Conservation (phyloP, 2,888 invertebrate species). For the Lycia hirtaria region DNA sequence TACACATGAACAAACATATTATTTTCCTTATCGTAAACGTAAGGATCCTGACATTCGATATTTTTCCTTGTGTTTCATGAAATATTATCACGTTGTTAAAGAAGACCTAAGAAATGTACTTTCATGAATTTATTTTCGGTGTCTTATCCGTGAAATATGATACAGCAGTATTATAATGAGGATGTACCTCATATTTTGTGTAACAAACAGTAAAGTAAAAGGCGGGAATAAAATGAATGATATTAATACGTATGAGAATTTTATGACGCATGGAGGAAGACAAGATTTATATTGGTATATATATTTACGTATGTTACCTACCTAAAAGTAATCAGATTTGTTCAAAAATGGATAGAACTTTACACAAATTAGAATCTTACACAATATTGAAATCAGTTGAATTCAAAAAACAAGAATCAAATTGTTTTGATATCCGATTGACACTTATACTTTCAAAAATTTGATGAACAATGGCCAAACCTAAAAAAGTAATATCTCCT, state of each 20-base stretch:
- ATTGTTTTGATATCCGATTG: too few species aligned
- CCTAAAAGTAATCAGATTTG: too few species aligned
- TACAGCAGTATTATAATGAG: constrained; percentile 56
- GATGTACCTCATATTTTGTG: constrained; percentile 34
- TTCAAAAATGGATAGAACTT: too few species aligned
- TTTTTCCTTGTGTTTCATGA: constrained; percentile 61
- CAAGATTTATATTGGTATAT: neutral
- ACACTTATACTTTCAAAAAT: too few species aligned
- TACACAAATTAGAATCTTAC: too few species aligned
- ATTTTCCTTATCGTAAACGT: constrained; percentile 38
- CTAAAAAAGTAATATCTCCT: too few species aligned
- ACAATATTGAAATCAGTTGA: too few species aligned
- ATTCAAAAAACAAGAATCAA: too few species aligned
- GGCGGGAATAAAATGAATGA: neutral
- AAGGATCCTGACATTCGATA: constrained; percentile 52
- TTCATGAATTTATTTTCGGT: constrained; percentile 60
- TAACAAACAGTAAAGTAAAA: constrained; percentile 9
- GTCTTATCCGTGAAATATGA: constrained; percentile 61
- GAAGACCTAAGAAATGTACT: constrained; percentile 71
- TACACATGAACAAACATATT: constrained; percentile 30
- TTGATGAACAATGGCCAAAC: too few species aligned
- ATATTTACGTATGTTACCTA: neutral
- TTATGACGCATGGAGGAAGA: neutral
- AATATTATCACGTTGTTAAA: constrained; percentile 69
- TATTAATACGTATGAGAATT: constrained; percentile 1